phyloP scores from a whole-genome alignment of 2,797 vertebrate species.

The Orientallactaga sibirica region DNA sequence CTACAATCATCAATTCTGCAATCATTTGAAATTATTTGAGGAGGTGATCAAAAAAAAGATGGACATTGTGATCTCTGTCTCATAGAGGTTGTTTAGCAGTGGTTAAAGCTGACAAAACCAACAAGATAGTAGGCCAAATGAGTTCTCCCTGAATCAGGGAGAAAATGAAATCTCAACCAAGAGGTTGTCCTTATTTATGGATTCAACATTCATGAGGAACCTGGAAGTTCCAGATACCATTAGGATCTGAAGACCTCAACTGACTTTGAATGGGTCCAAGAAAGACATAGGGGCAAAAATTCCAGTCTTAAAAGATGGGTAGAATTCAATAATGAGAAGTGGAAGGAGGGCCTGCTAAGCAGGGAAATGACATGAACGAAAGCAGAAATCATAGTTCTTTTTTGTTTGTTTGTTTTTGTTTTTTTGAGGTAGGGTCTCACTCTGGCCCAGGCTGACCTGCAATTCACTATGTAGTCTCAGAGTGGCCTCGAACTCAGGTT shows the following conservation, averaged over 20 bases:
- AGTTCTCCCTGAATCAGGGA: not conserved
- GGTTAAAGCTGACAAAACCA: not conserved
- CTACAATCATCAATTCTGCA: slow-evolving; percentile 24
- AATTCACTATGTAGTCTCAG: no score
- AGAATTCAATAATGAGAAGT: not conserved
- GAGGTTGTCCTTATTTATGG: not conserved
- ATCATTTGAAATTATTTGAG: not conserved
- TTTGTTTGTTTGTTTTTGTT: no score
- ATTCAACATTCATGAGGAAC: not conserved
- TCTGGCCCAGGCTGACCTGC: no score
- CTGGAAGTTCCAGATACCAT: not conserved
- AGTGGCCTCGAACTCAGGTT: no score
- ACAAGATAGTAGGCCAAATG: not conserved
- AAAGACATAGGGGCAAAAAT: not conserved
- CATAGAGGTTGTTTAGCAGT: not conserved
- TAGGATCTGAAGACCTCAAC: not conserved
- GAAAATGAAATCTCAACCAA: not conserved
- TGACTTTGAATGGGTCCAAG: not conserved
- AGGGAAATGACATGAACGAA: not conserved
- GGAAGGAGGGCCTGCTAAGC: not conserved
- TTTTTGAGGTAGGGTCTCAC: no score
- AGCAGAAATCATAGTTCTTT: not conserved
- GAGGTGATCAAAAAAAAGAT: not conserved
- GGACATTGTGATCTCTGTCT: not conserved
- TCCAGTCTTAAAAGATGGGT: not conserved